Evolutionary conservation across 2,797 vertebrate species (phyloP), one percentile per base, ranked within the genome.

Genomic region (Muscicapa striata): DNA sequence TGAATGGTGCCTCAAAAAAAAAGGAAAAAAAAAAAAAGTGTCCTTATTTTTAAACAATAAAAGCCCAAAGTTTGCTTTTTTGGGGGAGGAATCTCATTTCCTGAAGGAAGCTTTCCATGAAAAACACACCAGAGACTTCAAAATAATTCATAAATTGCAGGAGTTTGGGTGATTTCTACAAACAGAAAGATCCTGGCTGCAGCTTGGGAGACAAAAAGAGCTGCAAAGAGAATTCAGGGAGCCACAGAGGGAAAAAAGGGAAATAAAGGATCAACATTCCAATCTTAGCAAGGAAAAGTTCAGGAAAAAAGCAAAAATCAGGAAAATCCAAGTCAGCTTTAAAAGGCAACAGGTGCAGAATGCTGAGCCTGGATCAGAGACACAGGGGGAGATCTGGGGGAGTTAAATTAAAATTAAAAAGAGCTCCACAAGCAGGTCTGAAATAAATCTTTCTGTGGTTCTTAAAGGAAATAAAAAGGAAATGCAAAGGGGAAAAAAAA

Each of bases 341-440:
- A 29, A 80, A 94, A 83, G 32, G n/a, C 84, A 84, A 21, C 77
- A 95, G 92, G 93, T 93, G 86, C 81, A 41, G 52, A 48, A 46
- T 46, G 45, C 45, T 46, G 45, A 46, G 45, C 45, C 21, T 0
- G 9, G 45, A 45, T 12, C 9, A 43, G 76, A 74, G 62, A 69
- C 61, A 40, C 45, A 9, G 38, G 20, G 24, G 46, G 8, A 6
- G 15, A 38, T 36, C 6, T 73, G 54, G 27, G 6, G 0, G 45
- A 75, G n/a, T 10, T 36, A 6, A 43, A 32, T 2, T 4, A 21
- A 76, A 88, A 69, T 12, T 5, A 3, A 55, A 61, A 70, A 40
- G 34, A 15, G 8, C 5, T 46, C 40, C n/a, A 49, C 6, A 12
- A 51, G 11, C 11, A 51, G 27, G 8, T 43, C 29, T 57, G 49